Evolutionary conservation across 2,113 vertebrate species (phyloP).

Genomic region (Hiodon alosoides): DNA sequence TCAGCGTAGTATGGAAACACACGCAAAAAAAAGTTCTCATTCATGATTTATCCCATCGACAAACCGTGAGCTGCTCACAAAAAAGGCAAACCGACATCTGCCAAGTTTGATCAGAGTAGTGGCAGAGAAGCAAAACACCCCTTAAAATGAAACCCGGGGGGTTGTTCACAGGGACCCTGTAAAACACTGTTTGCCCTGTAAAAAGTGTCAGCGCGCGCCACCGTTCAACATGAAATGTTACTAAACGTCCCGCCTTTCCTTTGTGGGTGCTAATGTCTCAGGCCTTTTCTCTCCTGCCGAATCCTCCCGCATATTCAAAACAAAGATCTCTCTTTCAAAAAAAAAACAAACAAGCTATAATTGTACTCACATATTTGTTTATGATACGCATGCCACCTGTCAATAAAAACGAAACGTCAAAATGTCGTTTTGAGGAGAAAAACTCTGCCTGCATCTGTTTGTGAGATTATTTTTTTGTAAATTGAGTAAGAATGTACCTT

Average conservation of each 20-base stretch:
- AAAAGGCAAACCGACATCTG: background rate
- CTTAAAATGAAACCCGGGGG: background rate
- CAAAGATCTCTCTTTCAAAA: background rate
- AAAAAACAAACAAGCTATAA: background rate
- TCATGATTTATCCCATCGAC: background rate
- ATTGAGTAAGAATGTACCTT: conserved; percentile 13
- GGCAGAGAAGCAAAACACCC: background rate
- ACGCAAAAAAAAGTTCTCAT: background rate
- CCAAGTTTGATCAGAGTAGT: background rate
- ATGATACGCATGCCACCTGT: conserved; percentile 8
- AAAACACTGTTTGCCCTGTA: too few species aligned
- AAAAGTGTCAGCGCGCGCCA: too few species aligned
- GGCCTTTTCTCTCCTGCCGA: too few species aligned
- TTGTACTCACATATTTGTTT: background rate
- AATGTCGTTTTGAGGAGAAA: conserved; percentile 6
- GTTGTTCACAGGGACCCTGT: background rate
- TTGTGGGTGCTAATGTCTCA: too few species aligned
- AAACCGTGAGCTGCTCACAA: background rate
- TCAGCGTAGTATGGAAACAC: background rate
- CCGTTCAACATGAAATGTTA: background rate
- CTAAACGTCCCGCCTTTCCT: too few species aligned
- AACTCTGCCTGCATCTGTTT: conserved; percentile 10
- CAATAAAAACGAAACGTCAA: conserved; percentile 11
- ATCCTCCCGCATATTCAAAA: too few species aligned
- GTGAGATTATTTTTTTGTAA: conserved; percentile 20